Base-by-base conservation (phyloP, 2,113 vertebrate genomes). In the Thinocorus orbignyianus region DNA sequence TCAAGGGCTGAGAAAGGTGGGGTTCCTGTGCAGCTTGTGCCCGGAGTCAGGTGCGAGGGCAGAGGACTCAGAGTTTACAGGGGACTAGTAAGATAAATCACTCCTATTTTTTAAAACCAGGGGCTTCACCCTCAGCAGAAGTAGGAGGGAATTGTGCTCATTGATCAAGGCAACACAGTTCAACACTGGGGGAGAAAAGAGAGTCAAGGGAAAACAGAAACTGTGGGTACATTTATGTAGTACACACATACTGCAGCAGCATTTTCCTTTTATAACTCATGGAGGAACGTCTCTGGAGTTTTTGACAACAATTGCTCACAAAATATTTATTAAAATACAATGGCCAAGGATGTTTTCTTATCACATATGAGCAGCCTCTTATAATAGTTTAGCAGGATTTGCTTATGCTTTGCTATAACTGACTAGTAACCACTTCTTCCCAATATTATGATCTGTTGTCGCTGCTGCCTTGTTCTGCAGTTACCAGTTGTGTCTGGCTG, bases 141-240 rank as follows among this genome's bases (percentile, higher is more conserved):
- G 33, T 14, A 18, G 37, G 13, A 76, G 30, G 14, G 41, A 10
- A 33, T 13, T 33, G 19, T n/a, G 26, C 8, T 30, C 18, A 28
- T 23, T 42, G 12, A n/a, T 65, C 22, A 61, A 37, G n/a, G 35
- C 5, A 14, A 20, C 4, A 22, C 13, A 91, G 81, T 15, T 51
- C 51, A 84, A 1, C 25, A 39, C 11, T 14, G 13, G 3, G 4
- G 8, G 5, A 82, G 9, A 31, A 44, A 48, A 37, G 9, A 39
- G 7, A 86, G 7, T 20, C 11, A 37, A 61, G 15, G 14, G 4
- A 69, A 80, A 68, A 77, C 2, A 46, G 58, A 81, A 77, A 54
- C 5, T 17, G 6, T 2, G 37, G 19, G 9, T 33, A 10, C 3
- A 31, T 35, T 44, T 86, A 48, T 2, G 0, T 0, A 70, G 18